A percentile compares a stretch with the other conserved stretches of the same genome.
Conservation (phyloP, 2,797 vertebrate species). For the Avahi laniger region DNA sequence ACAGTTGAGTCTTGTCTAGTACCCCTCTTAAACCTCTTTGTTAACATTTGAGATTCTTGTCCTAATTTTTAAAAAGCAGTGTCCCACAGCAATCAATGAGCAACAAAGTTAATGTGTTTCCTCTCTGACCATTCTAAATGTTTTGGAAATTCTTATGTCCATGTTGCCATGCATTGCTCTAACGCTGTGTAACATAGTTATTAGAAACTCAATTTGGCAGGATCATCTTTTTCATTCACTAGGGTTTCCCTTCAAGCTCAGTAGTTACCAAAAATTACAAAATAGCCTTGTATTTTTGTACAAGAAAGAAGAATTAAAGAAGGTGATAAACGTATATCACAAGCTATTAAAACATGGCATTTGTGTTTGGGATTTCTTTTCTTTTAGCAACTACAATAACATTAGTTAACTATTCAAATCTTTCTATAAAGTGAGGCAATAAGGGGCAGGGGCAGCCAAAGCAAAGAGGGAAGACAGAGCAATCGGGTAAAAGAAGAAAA, state of each 20-base stretch:
- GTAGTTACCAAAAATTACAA: background rate
- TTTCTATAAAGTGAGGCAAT: background rate
- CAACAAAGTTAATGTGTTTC: background rate
- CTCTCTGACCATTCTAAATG: background rate
- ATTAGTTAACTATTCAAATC: background rate
- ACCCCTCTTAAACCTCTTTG: background rate
- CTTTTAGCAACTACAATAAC: background rate
- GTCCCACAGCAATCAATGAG: background rate
- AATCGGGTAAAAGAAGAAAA: background rate
- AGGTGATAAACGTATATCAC: background rate
- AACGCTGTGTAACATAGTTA: background rate
- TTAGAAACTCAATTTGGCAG: background rate
- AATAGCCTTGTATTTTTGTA: background rate
- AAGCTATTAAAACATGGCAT: background rate
- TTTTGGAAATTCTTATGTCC: background rate
- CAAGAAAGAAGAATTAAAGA: background rate
- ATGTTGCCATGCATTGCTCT: background rate
- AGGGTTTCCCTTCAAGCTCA: background rate
- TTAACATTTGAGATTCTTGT: constrained; percentile 6
- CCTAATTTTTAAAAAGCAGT: constrained; percentile 19
- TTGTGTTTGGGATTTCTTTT: constrained; percentile 7
- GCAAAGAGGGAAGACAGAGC: background rate
- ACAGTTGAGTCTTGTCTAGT: background rate
- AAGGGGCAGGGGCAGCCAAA: background rate
- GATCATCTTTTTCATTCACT: background rate